Base-by-base conservation (phyloP, 2,888 invertebrate genomes). In the Pammene aurita region DNA sequence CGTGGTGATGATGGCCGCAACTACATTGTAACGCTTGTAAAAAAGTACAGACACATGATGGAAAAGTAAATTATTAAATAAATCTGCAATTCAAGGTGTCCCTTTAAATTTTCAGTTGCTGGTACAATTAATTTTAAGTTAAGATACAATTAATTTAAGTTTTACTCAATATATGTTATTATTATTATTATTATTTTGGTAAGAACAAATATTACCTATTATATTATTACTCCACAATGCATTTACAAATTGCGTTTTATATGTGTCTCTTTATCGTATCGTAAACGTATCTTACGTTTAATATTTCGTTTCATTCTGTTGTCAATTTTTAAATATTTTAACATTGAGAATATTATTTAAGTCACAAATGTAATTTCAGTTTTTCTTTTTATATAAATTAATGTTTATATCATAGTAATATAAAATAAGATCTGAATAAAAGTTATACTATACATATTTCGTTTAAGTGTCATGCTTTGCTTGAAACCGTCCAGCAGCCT, bases 401-500 rank as follows among this genome's bases (percentile, higher is more conserved):
- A 46, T 14, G n/a, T 26, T 2, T 50, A 34, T 54, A 13, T 64
- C 65, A 60, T 62, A 54, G 57, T 34, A 44, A 14, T 52, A 18
- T 64, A 64, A 44, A 35, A 42, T 14, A 44, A 14, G 34, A 54
- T 34, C 44, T 16, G 42, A 35, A 35, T 55, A 10, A n/a, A 34
- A 16, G 13, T 16, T 10, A 18, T 34, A 13, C 16, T 34, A n/a
- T 55, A 13, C 11, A 26, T 42, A 62, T 73, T 72, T 74, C 67
- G 71, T 62, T 71, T 60, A 67, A 69, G 46, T 67, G 69, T 72
- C 73, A 67, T 78, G 84, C 84, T 87, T 86, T 75, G 84, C 83
- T 80, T 79, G 14, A 73, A 76, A 81, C 89, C 89, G 88, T 89
- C 89, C 88, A 81, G 48, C 72, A 75, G 78, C 76, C 76, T 78